These are phyloP conservation scores for Diarsia rubi DNA, from an alignment of 2,888 invertebrate species.

Conservation along the genomic window DNA sequence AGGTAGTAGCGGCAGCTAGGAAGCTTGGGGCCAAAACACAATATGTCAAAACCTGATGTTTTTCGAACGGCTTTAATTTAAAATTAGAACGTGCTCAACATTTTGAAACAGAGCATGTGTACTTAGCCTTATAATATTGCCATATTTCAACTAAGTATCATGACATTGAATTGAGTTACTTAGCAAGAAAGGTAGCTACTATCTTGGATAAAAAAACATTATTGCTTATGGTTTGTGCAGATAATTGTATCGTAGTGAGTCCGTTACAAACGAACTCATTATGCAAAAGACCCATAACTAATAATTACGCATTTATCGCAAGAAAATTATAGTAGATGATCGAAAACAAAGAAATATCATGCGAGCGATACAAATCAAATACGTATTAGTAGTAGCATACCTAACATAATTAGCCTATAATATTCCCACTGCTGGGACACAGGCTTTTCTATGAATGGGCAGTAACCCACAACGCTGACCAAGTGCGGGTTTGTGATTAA, in stretches of 20 bases:
- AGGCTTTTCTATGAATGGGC: no score
- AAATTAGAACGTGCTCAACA: conserved; percentile 6
- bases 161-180: background rate
- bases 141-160: background rate
- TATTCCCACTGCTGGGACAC: no score
- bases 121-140: background rate
- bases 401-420: no score
- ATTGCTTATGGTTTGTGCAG: background rate
- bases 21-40: conserved; percentile 63
- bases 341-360: conserved; percentile 25
- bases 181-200: background rate
- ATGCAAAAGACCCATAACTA: conserved; percentile 27
- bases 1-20: conserved; percentile 59
- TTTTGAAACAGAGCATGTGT: background rate
- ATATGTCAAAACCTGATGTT: conserved; percentile 58
- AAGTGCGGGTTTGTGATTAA: no score
- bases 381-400: conserved; percentile 18
- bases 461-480: no score
- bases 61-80: conserved; percentile 32
- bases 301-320: conserved; percentile 42
- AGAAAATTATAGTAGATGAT: conserved; percentile 32
- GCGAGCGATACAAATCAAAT: conserved; percentile 23
- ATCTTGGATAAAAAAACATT: background rate
- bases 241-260: conserved; percentile 9
- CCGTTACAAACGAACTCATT: conserved; percentile 8